A percentile compares a stretch with the other conserved stretches of the same genome.
Evolutionary conservation across 2,113 vertebrate species (phyloP).

Genomic region (Diadophis punctatus): DNA sequence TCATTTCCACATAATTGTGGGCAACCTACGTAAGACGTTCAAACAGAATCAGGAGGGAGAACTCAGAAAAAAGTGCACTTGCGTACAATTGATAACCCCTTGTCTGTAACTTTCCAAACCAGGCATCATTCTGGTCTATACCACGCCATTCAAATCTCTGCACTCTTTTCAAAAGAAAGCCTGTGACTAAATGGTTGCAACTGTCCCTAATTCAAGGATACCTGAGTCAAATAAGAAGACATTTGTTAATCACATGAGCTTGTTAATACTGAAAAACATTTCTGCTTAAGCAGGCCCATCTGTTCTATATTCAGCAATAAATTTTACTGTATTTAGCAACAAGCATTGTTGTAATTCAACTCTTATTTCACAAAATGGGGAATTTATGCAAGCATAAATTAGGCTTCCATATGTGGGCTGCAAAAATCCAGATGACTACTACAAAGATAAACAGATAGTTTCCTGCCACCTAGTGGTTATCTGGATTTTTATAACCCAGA

Average conservation of each 20-base stretch:
- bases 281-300: neutral
- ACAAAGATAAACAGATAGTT: neutral
- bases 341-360: neutral
- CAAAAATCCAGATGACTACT: neutral
- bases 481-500: neutral
- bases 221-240: neutral
- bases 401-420: neutral
- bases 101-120: neutral
- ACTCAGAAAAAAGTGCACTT: neutral
- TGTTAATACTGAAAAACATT: neutral
- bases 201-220: neutral
- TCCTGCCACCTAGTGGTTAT: neutral
- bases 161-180: neutral
- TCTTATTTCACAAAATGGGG: neutral
- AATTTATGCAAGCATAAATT: neutral
- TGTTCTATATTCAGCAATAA: conserved; percentile 3
- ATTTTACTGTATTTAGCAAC: conserved; percentile 11
- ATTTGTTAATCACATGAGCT: neutral
- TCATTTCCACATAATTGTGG: neutral
- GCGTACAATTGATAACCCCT: neutral
- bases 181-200: neutral
- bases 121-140: neutral
- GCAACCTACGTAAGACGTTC: neutral
- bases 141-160: neutral
- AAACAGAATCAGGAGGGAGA: neutral